A percentile compares a stretch with the other conserved stretches of the same genome.
These are phyloP conservation scores for Camponotus vicinus DNA, from an alignment of 1,140 invertebrate genomes.

Conservation along the genomic window DNA sequence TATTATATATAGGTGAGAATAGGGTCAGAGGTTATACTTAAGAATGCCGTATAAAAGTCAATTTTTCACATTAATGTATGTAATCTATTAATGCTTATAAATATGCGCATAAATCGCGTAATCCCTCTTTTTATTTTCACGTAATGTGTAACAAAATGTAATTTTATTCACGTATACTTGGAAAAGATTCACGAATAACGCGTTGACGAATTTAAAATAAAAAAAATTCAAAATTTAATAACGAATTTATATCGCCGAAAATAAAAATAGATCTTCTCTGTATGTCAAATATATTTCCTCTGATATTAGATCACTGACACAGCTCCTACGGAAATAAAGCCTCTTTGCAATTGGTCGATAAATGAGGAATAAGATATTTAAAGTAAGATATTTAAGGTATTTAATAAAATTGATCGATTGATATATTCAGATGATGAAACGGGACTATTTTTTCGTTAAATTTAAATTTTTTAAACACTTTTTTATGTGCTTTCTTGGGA, in stretches of 20 bases:
- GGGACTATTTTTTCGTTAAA: not conserved
- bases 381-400: not conserved
- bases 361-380: conserved; percentile 9
- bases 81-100: conserved; percentile 27
- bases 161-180: not conserved
- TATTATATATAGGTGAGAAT: conserved; percentile 40
- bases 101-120: not conserved
- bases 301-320: conserved; percentile 1
- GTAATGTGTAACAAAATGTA: not conserved
- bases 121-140: not conserved
- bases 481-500: not conserved
- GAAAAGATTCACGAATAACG: not conserved
- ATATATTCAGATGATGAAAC: not conserved
- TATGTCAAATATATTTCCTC: not conserved
- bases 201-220: conserved; percentile 9
- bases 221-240: conserved; percentile 14
- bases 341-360: not conserved
- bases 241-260: conserved; percentile 14
- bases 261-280: conserved; percentile 22
- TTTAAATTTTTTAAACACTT: not conserved
- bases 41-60: conserved; percentile 27
- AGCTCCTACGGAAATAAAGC: conserved; percentile 11
- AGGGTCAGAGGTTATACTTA: conserved; percentile 29
- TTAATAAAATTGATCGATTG: not conserved
- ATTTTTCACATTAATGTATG: conserved; percentile 21